Conservation (phyloP, 2,888 invertebrate species). For the Odontothrips loti region DNA sequence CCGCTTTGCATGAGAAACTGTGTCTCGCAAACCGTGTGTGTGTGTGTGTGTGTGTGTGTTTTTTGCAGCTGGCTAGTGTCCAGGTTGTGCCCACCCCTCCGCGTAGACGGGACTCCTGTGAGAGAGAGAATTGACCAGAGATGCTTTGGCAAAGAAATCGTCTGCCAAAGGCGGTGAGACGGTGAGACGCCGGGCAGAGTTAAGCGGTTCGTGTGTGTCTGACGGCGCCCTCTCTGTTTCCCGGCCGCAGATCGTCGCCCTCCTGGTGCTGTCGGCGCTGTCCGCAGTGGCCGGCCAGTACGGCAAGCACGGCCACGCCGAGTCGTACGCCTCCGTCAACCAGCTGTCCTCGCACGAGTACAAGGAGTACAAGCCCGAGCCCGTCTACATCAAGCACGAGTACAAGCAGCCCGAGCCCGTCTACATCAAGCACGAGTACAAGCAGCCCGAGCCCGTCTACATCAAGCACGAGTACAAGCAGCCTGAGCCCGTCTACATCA, state of each 20-base stretch:
- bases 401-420: background rate
- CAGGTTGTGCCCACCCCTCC: too few species aligned
- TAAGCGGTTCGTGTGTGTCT: too few species aligned
- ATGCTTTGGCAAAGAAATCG: too few species aligned
- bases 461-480: slow-evolving; percentile 1
- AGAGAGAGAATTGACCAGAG: too few species aligned
- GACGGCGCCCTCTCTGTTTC: background rate
- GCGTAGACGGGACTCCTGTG: too few species aligned
- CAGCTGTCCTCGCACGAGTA: background rate
- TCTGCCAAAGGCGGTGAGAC: too few species aligned
- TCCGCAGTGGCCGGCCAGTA: background rate
- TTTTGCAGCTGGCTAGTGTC: too few species aligned
- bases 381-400: background rate
- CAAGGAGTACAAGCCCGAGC: background rate
- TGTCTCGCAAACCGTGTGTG: background rate
- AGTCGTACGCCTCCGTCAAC: slow-evolving; percentile 9
- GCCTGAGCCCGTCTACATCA: background rate
- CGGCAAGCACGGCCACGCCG: slow-evolving; percentile 7
- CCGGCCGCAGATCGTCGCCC: slow-evolving; percentile 12
- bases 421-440: background rate
- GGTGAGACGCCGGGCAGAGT: too few species aligned
- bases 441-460: background rate
- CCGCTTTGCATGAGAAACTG: too few species aligned
- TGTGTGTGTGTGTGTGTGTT: too few species aligned
- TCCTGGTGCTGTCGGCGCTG: background rate